phyloP scores from a whole-genome alignment of 2,797 vertebrate genomes.

The Gadopsis marmoratus region DNA sequence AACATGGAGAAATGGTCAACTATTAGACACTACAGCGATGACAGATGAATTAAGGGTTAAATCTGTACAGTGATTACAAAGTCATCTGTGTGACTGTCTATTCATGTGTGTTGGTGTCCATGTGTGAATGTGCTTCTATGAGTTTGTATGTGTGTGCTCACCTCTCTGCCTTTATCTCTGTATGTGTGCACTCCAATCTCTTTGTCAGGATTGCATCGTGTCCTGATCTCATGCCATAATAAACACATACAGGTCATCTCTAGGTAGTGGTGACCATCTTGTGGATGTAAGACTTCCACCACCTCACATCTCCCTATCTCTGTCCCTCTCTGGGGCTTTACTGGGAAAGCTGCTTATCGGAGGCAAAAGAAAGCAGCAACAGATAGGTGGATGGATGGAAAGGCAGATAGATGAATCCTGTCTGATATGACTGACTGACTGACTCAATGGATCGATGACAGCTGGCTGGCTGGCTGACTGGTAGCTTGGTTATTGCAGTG shows the following conservation, averaged over 20 bases:
- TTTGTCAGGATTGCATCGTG: slow-evolving; percentile 67
- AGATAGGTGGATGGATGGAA: slow-evolving; percentile 74
- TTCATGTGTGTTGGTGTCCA: slow-evolving; percentile 45
- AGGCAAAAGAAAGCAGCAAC: slow-evolving; percentile 72
- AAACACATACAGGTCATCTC: slow-evolving; percentile 76
- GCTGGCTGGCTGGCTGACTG: slow-evolving; percentile 49
- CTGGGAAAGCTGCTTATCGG: slow-evolving; percentile 78
- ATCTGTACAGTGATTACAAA: slow-evolving; percentile 67
- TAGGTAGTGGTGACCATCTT: slow-evolving; percentile 70
- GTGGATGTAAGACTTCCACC: slow-evolving; percentile 65
- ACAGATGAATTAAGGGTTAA: slow-evolving; percentile 64
- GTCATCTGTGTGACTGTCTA: slow-evolving; percentile 45
- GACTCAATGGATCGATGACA: slow-evolving; percentile 69
- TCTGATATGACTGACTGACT: slow-evolving; percentile 77
- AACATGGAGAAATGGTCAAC: slow-evolving; percentile 58
- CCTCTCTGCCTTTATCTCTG: slow-evolving; percentile 56
- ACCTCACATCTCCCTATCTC: slow-evolving; percentile 35
- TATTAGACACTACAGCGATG: slow-evolving; percentile 46
- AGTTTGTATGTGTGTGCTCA: slow-evolving; percentile 31
- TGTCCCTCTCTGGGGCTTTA: slow-evolving; percentile 74
- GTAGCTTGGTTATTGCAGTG: slow-evolving; percentile 54
- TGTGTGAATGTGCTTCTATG: slow-evolving; percentile 43
- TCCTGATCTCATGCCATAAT: slow-evolving; percentile 75
- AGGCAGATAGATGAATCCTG: slow-evolving; percentile 78
- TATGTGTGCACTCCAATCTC: slow-evolving; percentile 66